A percentile compares a stretch with the other conserved stretches of the same genome.
These are phyloP conservation scores for Drosophila suboccidentalis DNA, from an alignment of 2,888 invertebrate species.

Conservation along the genomic window DNA sequence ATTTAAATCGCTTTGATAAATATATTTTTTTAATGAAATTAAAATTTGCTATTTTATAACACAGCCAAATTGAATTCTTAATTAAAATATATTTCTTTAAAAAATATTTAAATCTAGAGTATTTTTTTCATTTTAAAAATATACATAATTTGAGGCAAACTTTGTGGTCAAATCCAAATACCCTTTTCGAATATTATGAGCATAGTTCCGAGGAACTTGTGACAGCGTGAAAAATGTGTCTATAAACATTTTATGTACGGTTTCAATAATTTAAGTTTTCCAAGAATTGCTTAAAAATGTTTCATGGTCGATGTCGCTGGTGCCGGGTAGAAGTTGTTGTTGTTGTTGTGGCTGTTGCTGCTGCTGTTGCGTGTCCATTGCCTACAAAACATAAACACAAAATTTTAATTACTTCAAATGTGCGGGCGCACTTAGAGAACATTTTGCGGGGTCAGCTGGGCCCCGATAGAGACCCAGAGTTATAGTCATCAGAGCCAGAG, in stretches of 20 bases:
- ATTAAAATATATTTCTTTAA: background rate
- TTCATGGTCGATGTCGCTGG: constrained; percentile 61
- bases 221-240: constrained; percentile 70
- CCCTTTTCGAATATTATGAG: constrained; percentile 24
- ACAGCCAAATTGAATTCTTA: background rate
- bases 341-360: background rate
- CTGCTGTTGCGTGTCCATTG: constrained; percentile 51
- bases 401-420: constrained; percentile 79
- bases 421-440: constrained; percentile 77
- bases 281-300: constrained; percentile 62
- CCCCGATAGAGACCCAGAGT: constrained; percentile 21
- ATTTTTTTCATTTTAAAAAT: background rate
- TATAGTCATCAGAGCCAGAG: background rate
- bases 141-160: background rate
- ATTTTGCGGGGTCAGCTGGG: constrained; percentile 71
- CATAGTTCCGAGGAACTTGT: constrained; percentile 59
- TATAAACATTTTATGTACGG: constrained; percentile 54
- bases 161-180: constrained; percentile 9
- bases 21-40: too few species aligned
- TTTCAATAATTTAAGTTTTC: constrained; percentile 65
- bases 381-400: constrained; percentile 74
- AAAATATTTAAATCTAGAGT: background rate
- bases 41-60: too few species aligned
- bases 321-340: constrained; percentile 4
- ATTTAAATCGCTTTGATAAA: too few species aligned